Conservation (phyloP, 1,140 invertebrate genomes). For the Mercenaria mercenaria region DNA sequence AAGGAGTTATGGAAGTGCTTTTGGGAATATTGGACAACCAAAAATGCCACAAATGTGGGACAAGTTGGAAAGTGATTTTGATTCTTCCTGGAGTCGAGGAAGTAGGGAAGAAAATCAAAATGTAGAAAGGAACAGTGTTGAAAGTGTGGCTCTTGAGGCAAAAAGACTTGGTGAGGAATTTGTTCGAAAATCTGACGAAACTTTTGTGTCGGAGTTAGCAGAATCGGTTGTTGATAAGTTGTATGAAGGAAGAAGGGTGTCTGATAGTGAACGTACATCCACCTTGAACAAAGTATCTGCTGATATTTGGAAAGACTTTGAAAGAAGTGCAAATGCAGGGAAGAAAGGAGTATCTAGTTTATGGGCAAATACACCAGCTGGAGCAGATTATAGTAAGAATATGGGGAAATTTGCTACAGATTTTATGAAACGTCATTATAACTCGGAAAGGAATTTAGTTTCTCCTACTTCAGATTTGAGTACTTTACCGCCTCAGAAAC, state of each 20-base stretch:
- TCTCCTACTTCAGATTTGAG: slow-evolving; percentile 32
- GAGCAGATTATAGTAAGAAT: slow-evolving; percentile 51
- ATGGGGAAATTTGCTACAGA: slow-evolving; percentile 59
- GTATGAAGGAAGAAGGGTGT: slow-evolving; percentile 60
- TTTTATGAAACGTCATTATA: slow-evolving; percentile 75
- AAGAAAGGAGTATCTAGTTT: slow-evolving; percentile 29
- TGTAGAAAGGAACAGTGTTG: not conserved
- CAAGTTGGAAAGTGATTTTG: slow-evolving; percentile 41
- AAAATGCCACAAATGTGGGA: slow-evolving; percentile 6
- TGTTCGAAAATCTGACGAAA: slow-evolving; percentile 60
- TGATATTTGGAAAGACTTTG: slow-evolving; percentile 74
- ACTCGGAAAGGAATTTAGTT: not conserved
- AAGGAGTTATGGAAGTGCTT: slow-evolving; percentile 53
- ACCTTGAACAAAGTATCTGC: slow-evolving; percentile 61
- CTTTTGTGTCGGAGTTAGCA: slow-evolving; percentile 70
- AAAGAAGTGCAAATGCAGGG: slow-evolving; percentile 32
- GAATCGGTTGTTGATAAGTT: slow-evolving; percentile 71
- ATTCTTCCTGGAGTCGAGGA: slow-evolving; percentile 8
- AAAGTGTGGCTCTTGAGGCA: slow-evolving; percentile 26
- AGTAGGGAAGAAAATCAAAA: slow-evolving; percentile 9
- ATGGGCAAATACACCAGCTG: slow-evolving; percentile 56
- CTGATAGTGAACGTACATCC: slow-evolving; percentile 40
- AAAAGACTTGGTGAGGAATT: slow-evolving; percentile 52
- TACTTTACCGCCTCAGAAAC: slow-evolving; percentile 5
- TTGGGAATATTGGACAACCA: slow-evolving; percentile 5